Evolutionary conservation across 2,113 vertebrate species (phyloP), one percentile per base, ranked within the genome.

Genomic region (Stegastes partitus): DNA sequence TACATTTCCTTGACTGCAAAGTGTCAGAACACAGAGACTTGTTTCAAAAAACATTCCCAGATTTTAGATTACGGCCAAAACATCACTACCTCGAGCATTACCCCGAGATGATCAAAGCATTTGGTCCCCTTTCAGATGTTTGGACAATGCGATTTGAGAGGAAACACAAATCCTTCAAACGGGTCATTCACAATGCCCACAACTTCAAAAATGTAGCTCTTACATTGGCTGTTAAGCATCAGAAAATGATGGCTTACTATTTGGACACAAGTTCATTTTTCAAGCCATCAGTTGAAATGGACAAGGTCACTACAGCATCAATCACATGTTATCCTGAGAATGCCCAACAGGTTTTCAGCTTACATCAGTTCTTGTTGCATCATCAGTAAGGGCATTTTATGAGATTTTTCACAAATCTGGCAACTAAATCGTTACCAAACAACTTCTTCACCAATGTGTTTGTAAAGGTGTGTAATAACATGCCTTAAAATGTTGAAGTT

Each of bases 161-260:
- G 2, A 64, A 57, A 9, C n/a, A n/a, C n/a, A n/a, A n/a, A n/a
- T n/a, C n/a, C n/a, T n/a, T n/a, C 15, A 58, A 67, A 21, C 9
- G 3, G 16, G 71, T 55, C 2, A 53, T 66, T 31, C 23, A 5
- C 14, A 28, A 74, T 49, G 26, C 55, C 4, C 69, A 81, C 21
- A 81, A 39, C 37, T 68, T 55, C 34, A 73, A 5, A 51, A 72
- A 58, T 51, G 44, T 72, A 19, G 63, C 63, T 65, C 63, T 50
- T 25, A 65, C 44, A 50, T 7, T 21, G 1, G 49, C 55, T 55
- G 37, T 49, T 1, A 74, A 74, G 4, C 55, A 74, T 47, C 69
- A 68, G 31, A 53, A 53, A 21, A 31, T 63, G 19, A 61, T 62
- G 34, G 34, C 56, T 54, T 61, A 61, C 55, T 53, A 12, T 53